Evolutionary conservation across 2,797 vertebrate species (phyloP).

Genomic region (Pelodytes ibericus): DNA sequence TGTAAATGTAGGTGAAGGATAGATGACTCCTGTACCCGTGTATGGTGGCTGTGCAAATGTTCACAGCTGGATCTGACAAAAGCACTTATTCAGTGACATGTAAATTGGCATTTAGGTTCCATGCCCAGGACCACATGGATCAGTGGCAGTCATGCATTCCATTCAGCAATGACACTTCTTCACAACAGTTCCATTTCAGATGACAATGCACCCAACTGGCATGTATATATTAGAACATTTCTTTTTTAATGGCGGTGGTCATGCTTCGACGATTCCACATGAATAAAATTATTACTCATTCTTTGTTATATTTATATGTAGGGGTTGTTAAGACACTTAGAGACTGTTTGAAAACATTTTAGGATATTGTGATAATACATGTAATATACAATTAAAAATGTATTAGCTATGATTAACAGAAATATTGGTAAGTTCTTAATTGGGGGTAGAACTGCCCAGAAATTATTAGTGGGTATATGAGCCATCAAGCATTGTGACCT

Average conservation of each 20-base stretch:
- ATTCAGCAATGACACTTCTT: conserved; percentile 21
- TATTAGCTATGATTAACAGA: no score
- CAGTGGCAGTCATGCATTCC: conserved; percentile 25
- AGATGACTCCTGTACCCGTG: conserved; percentile 4
- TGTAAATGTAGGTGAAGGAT: conserved; percentile 32
- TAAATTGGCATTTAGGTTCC: conserved; percentile 45
- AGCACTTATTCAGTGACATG: conserved; percentile 36
- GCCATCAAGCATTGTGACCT: no score
- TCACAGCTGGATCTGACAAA: conserved; percentile 50
- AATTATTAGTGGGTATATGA: no score
- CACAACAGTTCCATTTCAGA: conserved; percentile 3
- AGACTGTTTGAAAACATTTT: no score
- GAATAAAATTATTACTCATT: not conserved
- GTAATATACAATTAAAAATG: no score
- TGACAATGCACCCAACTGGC: not conserved
- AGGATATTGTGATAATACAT: no score
- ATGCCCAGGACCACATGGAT: conserved; percentile 36
- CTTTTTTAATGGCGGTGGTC: not conserved
- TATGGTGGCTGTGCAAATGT: conserved; percentile 33
- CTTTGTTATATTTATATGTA: no score
- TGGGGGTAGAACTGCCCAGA: no score
- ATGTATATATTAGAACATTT: conserved; percentile 21
- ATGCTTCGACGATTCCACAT: not conserved
- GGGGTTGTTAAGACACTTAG: no score
- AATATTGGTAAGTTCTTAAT: no score